Conservation (phyloP, 2,797 vertebrate genomes). For the Arrhamphus sclerolepis region DNA sequence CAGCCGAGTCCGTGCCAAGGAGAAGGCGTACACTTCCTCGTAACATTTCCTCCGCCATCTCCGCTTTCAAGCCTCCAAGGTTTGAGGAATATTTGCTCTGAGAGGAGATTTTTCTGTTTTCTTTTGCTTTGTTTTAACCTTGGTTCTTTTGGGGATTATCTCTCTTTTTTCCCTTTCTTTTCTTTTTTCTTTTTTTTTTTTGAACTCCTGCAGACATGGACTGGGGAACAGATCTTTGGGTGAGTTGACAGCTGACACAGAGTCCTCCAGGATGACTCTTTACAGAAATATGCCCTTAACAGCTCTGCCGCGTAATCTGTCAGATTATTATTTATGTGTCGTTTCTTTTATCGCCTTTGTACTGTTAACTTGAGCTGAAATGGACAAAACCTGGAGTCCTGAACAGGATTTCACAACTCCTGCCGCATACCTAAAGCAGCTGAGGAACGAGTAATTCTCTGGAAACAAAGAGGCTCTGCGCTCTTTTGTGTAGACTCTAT, state of each 20-base stretch:
- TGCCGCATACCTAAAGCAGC: constrained; percentile 57
- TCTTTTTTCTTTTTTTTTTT: background rate
- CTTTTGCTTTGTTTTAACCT: background rate
- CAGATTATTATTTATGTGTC: constrained; percentile 16
- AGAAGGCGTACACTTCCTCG: constrained; percentile 77
- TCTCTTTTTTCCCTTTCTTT: constrained; percentile 7
- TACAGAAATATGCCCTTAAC: background rate
- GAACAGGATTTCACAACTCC: constrained; percentile 64
- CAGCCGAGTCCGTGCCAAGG: constrained; percentile 46
- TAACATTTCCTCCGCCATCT: constrained; percentile 70
- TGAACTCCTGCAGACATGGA: constrained; percentile 62
- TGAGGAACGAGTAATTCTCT: background rate
- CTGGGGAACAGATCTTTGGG: constrained; percentile 78
- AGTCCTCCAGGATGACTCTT: background rate
- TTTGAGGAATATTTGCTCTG: constrained; percentile 27
- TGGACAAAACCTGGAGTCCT: constrained; percentile 33
- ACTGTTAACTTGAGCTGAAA: constrained; percentile 11
- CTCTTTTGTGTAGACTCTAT: constrained; percentile 26
- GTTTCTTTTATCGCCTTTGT: background rate
- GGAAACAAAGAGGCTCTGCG: background rate
- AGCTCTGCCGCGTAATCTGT: background rate
- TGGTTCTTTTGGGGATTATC: background rate
- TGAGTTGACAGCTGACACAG: constrained; percentile 72
- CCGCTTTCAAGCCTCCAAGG: constrained; percentile 41
- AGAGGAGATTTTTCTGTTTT: background rate